These are phyloP conservation scores for Drosophila mimetica DNA, from an alignment of 2,888 invertebrate species.

Conservation along the genomic window DNA sequence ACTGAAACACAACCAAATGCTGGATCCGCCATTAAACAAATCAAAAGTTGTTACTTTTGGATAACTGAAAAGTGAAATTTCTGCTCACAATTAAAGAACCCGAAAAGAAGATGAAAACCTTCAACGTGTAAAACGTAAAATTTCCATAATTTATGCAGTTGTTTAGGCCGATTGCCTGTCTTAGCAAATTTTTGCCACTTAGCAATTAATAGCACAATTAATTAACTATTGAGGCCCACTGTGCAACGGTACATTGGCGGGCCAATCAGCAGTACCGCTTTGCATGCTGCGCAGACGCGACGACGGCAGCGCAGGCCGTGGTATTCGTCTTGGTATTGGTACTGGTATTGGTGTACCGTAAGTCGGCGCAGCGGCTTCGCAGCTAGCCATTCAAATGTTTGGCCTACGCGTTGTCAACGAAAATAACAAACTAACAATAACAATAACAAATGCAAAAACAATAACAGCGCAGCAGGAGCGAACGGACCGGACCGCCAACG, in stretches of 20 bases:
- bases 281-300: slow-evolving; percentile 59
- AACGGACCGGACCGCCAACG: not conserved
- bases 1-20: no score
- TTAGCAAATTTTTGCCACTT: slow-evolving; percentile 7
- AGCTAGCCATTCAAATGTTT: slow-evolving; percentile 65
- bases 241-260: slow-evolving; percentile 67
- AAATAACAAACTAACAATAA: slow-evolving; percentile 29
- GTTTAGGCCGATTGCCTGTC: no score
- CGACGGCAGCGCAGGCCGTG: not conserved
- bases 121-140: not conserved
- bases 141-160: not conserved
- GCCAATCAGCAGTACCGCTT: slow-evolving; percentile 73
- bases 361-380: slow-evolving; percentile 31
- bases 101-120: not conserved
- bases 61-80: not conserved
- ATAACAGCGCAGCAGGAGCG: slow-evolving; percentile 34
- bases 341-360: slow-evolving; percentile 52
- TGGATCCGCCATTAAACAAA: no score
- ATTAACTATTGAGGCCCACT: slow-evolving; percentile 32
- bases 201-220: slow-evolving; percentile 21
- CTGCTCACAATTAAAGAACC: not conserved
- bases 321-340: no score
- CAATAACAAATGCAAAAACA: slow-evolving; percentile 26
- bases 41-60: no score
- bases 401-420: slow-evolving; percentile 72